Base-by-base conservation (phyloP, 1,140 invertebrate genomes). In the Hycleus cichorii region DNA sequence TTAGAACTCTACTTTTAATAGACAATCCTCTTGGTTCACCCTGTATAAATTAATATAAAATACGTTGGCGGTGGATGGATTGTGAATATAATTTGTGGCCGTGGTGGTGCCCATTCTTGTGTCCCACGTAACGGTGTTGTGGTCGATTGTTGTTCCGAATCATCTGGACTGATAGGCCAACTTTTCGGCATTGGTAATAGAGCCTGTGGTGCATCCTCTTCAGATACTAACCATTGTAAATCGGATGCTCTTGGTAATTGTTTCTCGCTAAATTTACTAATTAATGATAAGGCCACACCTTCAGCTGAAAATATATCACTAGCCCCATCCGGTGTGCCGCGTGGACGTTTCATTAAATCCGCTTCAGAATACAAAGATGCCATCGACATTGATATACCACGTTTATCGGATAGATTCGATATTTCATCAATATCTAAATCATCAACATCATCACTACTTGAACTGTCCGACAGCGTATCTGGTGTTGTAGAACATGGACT, bases 41-140 rank as follows among this genome's bases (percentile, higher is more conserved):
- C 10, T 10, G 9, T 8, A n/a, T 11, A 7, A 42, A 42, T 8
- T 3, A 2, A 7, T 8, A 38, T 18, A 18, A 18, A 56, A 78
- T 78, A 90, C 88, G 81, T 81, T 24, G 81, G 80, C 4, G 78
- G 45, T 25, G 84, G 81, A 75, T 91, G 88, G 52, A 87, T 75
- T 9, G 86, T 90, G 66, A 91, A 91, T 54, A 93, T 91, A 51
- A 93, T 88, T 72, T 93, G 91, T 10, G 87, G 80, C 58, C 91
- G 75, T 0, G 90, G 90, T 10, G 91, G 91, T 0, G 91, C 90
- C 91, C 91, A 93, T 64, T 89, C 86, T 32, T 77, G 65, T 8
- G 88, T 92, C 8, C 91, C 91, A 18, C 91, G 73, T 4, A 90
- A 64, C 26, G 80, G 70, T 43, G 81, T 82, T 57, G 80, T 65